These are phyloP conservation scores for Paedocypris micromegethes DNA, from an alignment of 2,797 vertebrate genomes.

Conservation along the genomic window DNA sequence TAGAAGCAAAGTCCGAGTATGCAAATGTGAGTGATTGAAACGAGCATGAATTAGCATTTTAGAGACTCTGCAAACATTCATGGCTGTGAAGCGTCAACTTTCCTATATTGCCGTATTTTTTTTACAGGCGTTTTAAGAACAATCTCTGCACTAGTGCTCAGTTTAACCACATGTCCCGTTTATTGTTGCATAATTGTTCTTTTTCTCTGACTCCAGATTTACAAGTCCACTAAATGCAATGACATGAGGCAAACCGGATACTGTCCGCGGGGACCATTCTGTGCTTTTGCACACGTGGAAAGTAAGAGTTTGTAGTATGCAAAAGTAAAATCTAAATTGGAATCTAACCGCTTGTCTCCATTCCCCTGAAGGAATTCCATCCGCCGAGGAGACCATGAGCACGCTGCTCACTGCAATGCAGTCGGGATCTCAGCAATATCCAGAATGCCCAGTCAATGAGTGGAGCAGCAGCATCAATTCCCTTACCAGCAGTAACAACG, in stretches of 20 bases:
- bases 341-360: not conserved
- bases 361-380: conserved; percentile 68
- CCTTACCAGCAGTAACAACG: conserved; percentile 67
- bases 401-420: conserved; percentile 75
- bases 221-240: conserved; percentile 93
- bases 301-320: conserved; percentile 64
- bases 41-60: too few species aligned
- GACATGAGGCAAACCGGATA: conserved; percentile 90
- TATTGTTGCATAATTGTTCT: too few species aligned
- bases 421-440: conserved; percentile 72
- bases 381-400: conserved; percentile 74
- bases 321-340: too few species aligned
- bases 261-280: conserved; percentile 89
- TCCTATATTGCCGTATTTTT: too few species aligned
- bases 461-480: conserved; percentile 76
- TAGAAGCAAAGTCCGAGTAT: too few species aligned
- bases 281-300: conserved; percentile 89
- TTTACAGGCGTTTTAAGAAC: too few species aligned
- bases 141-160: too few species aligned
- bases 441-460: conserved; percentile 76
- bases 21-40: too few species aligned
- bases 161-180: too few species aligned
- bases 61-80: too few species aligned
- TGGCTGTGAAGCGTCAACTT: too few species aligned
- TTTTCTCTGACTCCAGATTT: conserved; percentile 70